These are phyloP conservation scores for Miniopterus natalensis DNA, from an alignment of 2,113 vertebrate species.

Conservation along the genomic window DNA sequence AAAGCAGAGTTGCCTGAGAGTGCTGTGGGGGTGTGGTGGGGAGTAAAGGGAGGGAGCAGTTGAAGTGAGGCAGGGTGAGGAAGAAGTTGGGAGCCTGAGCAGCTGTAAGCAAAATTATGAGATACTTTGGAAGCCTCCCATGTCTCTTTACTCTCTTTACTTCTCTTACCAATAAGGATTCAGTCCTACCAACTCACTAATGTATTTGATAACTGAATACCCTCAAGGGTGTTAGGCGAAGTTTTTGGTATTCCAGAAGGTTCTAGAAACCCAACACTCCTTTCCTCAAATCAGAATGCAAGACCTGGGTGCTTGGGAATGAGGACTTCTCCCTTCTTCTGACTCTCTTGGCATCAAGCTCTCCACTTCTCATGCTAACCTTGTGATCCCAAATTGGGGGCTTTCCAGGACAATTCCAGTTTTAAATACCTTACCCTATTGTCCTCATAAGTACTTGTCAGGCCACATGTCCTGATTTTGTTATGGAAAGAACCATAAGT, in stretches of 20 bases:
- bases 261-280: conserved; percentile 44
- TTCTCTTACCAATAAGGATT: conserved; percentile 11
- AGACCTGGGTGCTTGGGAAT: neutral
- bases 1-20: neutral
- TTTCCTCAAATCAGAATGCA: conserved; percentile 21
- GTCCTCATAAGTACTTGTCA: conserved; percentile 71
- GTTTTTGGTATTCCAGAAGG: neutral
- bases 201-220: neutral
- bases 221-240: conserved; percentile 5
- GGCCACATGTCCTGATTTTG: conserved; percentile 64
- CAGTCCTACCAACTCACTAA: neutral
- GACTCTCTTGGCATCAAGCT: conserved; percentile 31
- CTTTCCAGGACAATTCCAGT: conserved; percentile 57
- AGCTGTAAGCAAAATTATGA: neutral
- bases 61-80: neutral
- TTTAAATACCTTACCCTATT: conserved; percentile 72
- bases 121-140: neutral
- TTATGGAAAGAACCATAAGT: conserved; percentile 64
- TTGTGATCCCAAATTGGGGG: conserved; percentile 13
- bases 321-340: neutral
- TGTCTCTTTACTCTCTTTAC: neutral
- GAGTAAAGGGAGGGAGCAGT: fast-evolving
- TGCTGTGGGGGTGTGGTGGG: neutral
- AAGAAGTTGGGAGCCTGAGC: neutral
- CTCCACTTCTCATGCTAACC: conserved; percentile 41